Percentiles rank a stretch among this genome's conserved stretches.
phyloP scores from a whole-genome alignment of 64 coral and sea anemone species.

The Montipora efflorescens region DNA sequence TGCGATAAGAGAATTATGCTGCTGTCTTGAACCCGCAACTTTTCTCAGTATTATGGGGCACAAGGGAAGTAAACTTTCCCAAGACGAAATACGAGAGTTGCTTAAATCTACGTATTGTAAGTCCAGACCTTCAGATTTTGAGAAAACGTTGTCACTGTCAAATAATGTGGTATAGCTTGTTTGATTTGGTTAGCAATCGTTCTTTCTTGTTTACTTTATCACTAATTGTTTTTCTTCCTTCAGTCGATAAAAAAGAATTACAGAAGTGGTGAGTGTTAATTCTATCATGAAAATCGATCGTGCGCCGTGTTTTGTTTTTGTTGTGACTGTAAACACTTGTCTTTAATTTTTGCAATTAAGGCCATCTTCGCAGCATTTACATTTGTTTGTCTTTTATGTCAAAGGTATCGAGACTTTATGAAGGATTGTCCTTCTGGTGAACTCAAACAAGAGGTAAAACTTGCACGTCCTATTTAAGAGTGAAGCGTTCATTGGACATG shows the following conservation, averaged over 20 bases:
- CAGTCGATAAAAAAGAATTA: slow-evolving; percentile 99
- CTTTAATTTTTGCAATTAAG: background rate
- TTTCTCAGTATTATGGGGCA: slow-evolving; percentile 76
- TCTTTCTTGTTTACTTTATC: slow-evolving; percentile 74
- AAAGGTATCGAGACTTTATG: slow-evolving; percentile 99
- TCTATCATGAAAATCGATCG: background rate
- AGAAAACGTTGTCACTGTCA: slow-evolving; percentile 45
- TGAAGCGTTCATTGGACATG: too few species aligned
- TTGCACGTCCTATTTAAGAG: background rate
- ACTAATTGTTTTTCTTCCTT: slow-evolving; percentile 66
- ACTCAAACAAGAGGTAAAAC: slow-evolving; percentile 89
- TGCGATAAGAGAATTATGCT: slow-evolving; percentile 12
- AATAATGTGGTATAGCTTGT: background rate
- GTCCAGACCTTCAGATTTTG: slow-evolving; percentile 44
- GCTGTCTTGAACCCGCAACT: background rate
- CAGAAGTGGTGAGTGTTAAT: slow-evolving; percentile 92
- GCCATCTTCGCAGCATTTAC: background rate
- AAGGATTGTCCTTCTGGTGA: slow-evolving; percentile 98
- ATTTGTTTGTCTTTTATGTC: background rate
- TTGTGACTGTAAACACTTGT: background rate
- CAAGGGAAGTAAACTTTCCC: slow-evolving; percentile 94
- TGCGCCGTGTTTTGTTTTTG: slow-evolving; percentile 41
- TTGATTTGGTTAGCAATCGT: slow-evolving; percentile 39
- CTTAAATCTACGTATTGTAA: slow-evolving; percentile 96
- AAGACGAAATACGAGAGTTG: slow-evolving; percentile 93